Percentiles rank a stretch among this genome's conserved stretches.
These are phyloP conservation scores for Antheraea pernyi DNA, from an alignment of 1,140 invertebrate genomes.

Conservation along the genomic window DNA sequence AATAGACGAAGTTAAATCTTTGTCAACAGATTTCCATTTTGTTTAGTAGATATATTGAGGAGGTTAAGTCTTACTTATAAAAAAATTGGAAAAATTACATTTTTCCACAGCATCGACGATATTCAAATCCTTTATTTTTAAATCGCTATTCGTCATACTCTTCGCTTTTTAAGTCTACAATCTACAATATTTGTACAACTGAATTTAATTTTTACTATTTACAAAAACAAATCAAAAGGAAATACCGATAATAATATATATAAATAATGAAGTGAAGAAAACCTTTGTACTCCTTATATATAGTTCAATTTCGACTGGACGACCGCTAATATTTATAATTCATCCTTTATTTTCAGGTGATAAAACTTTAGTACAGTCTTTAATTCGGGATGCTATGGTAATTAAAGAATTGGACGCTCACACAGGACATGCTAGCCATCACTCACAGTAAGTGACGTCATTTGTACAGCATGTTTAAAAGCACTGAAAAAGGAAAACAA, in stretches of 20 bases:
- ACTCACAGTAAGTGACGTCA: conserved; percentile 67
- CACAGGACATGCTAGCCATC: conserved; percentile 71
- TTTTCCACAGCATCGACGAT: too few relatives aligned
- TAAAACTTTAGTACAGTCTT: conserved; percentile 89
- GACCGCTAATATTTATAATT: neutral
- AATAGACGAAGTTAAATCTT: too few relatives aligned
- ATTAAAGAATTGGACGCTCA: conserved; percentile 87
- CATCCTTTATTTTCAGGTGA: conserved; percentile 80
- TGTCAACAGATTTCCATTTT: neutral
- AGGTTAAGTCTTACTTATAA: too few relatives aligned
- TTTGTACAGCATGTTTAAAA: conserved; percentile 33
- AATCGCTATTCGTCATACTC: too few relatives aligned
- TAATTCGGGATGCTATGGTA: conserved; percentile 90
- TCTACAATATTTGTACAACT: conserved; percentile 9
- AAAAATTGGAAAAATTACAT: too few relatives aligned
- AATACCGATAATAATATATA: too few relatives aligned
- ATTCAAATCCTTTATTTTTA: too few relatives aligned
- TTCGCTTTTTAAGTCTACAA: too few relatives aligned
- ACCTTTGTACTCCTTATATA: too few relatives aligned
- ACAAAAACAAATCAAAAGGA: neutral
- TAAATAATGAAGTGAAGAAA: too few relatives aligned
- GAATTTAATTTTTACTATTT: neutral
- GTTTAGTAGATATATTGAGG: neutral
- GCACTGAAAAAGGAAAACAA: conserved; percentile 14
- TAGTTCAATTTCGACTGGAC: too few relatives aligned